phyloP scores from a whole-genome alignment of 1,140 invertebrate species.

The Microplitis mediator region DNA sequence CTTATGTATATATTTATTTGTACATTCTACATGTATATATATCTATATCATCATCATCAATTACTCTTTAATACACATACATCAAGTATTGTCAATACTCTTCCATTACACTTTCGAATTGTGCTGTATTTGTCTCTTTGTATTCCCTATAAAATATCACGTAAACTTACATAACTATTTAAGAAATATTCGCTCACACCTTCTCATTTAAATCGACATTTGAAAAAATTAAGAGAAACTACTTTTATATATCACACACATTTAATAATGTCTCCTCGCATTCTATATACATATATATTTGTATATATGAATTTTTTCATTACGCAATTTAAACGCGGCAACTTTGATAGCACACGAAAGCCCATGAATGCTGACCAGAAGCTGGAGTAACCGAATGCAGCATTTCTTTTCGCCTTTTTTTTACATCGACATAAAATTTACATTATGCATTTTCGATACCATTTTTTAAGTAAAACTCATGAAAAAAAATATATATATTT shows the following conservation, averaged over 20 bases:
- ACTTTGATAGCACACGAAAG: background rate
- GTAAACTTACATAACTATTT: too few species aligned
- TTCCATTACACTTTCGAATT: too few species aligned
- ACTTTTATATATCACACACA: background rate
- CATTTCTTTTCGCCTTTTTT: too few species aligned
- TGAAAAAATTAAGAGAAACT: constrained; percentile 2
- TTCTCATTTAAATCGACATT: background rate
- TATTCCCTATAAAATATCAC: too few species aligned
- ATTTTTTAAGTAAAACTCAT: too few species aligned
- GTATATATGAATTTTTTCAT: background rate
- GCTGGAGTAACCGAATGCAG: background rate
- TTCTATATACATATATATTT: background rate
- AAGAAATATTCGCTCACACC: too few species aligned
- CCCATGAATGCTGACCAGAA: background rate
- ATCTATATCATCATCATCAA: background rate
- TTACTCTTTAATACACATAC: background rate
- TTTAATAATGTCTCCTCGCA: background rate
- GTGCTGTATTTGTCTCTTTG: too few species aligned
- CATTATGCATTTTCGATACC: too few species aligned
- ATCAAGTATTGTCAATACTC: background rate
- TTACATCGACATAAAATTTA: too few species aligned
- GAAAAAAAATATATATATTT: too few species aligned
- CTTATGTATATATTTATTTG: background rate
- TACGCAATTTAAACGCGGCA: background rate
- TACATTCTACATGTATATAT: background rate